Base-by-base conservation (phyloP, 2,888 invertebrate genomes). In the Herminia tarsipennalis region DNA sequence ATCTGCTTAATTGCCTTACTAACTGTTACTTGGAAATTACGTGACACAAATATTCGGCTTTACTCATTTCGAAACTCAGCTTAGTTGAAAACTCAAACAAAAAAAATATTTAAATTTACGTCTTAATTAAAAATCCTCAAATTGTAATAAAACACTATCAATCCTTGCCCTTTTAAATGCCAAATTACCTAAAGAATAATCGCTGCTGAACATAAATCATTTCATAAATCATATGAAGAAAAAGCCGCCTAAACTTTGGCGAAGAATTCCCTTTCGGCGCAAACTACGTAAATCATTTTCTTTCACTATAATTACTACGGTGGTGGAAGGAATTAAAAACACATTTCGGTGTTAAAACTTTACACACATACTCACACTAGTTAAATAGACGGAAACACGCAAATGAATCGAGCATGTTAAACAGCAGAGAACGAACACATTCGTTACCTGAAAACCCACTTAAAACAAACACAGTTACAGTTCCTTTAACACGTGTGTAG, bases 401-500 rank as follows among this genome's bases (percentile, higher is more conserved):
- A 46, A 43, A 56, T 22, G 21, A 44, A 56, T 54, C 38, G 25
- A 33, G 28, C 22, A 35, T 12, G 12, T 18, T 28, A 24, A 32
- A 32, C 3, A 25, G 8, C 6, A 32, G 9, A 34, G n/a, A 44
- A 37, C 9, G 22, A 46, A 61, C 43, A 51, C 44, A 54, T 58
- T 52, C 53, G 45, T 65, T 65, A 62, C 65, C 56, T 60, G 51
- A 48, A 64, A 61, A 69, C 57, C 57, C 57, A 68, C 56, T 65
- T 70, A 56, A 55, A 62, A 64, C 52, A 61, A 68, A 72, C 66
- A 70, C 52, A 66, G 70, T 72, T 73, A 70, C 54, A 67, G 60
- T 71, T 70, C 73, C 70, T 76, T 75, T 76, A 74, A 72, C 72
- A 75, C 66, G 67, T 66, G 68, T 73, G 71, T 72, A 70, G 76